Base-by-base conservation (phyloP, 2,797 vertebrate species). In the Zenarchopterus dispar region DNA sequence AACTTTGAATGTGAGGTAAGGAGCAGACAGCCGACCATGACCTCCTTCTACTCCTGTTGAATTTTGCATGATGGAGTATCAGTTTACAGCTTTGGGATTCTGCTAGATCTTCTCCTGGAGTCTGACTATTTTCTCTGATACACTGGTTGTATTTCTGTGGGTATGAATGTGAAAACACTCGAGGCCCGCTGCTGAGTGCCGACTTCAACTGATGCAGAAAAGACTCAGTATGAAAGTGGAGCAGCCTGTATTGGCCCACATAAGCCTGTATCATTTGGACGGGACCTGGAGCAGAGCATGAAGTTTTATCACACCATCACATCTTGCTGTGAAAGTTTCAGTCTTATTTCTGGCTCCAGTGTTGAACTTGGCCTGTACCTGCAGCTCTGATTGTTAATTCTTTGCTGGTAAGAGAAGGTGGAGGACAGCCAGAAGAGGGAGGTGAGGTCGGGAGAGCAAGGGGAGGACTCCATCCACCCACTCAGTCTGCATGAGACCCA, bases 351-450 rank as follows among this genome's bases (percentile, higher is more conserved):
- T 67, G 1, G 53, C 18, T n/a, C 19, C 33, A 42, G 59, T 60
- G 65, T 63, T 78, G 72, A 70, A 76, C 62, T 70, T 76, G 72
- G 68, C 71, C 10, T 4, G 5, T n/a, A 54, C 43, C 68, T 57
- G 68, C 56, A 58, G 36, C 51, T 19, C 47, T 46, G 57, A 54
- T 23, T 75, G 70, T 81, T 72, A 70, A 70, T 61, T 48, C 47
- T 60, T 70, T 70, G 69, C 59, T 54, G 67, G 47, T 67, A 80
- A 73, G 55, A 61, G 68, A 67, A 53, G 55, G 45, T 69, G 61
- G 78, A 63, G 3, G 21, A 6, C 2, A 42, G 70, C 66, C 62
- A 62, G 43, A 6, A 54, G 18, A 17, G 41, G 7, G 15, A 49
- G 39, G 43, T 22, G 21, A 8, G 5, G 46, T 10, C n/a, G 8